Evolutionary conservation across 2,888 invertebrate species (phyloP).

Genomic region (Listrodromus nycthemerus): DNA sequence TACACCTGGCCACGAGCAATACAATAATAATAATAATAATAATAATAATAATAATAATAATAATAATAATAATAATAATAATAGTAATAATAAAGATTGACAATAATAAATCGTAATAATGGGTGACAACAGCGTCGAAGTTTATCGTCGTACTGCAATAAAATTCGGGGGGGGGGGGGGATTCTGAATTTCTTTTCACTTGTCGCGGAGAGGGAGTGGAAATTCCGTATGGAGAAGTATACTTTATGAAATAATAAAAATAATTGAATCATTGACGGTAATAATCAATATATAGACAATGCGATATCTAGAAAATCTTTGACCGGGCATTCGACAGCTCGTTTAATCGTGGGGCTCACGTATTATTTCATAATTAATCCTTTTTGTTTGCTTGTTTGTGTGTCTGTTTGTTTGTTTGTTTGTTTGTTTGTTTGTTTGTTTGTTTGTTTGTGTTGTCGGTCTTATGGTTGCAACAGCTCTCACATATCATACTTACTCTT

Average conservation of each 20-base stretch:
- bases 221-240: conserved; percentile 28
- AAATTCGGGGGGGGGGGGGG: conserved; percentile 56
- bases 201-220: background rate
- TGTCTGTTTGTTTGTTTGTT: conserved; percentile 65
- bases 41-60: conserved; percentile 70
- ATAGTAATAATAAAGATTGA: conserved; percentile 73
- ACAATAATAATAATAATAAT: conserved; percentile 74
- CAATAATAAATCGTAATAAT: conserved; percentile 74
- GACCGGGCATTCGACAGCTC: conserved; percentile 49
- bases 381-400: conserved; percentile 63
- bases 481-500: conserved; percentile 80
- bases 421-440: conserved; percentile 70
- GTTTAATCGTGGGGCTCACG: conserved; percentile 34
- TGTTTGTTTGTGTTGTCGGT: conserved; percentile 69
- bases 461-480: conserved; percentile 64
- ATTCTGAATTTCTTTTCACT: conserved; percentile 4
- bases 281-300: conserved; percentile 45
- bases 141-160: conserved; percentile 64
- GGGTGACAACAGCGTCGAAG: conserved; percentile 65
- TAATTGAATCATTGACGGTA: conserved; percentile 35
- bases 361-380: conserved; percentile 38
- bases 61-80: conserved; percentile 67
- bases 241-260: conserved; percentile 49
- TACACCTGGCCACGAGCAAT: conserved; percentile 75
- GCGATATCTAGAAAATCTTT: conserved; percentile 56